Percentiles rank a stretch among this genome's conserved stretches.
Evolutionary conservation across 23 tunicate genomes (phyloP).

Genomic region (Halocynthia roretzi): DNA sequence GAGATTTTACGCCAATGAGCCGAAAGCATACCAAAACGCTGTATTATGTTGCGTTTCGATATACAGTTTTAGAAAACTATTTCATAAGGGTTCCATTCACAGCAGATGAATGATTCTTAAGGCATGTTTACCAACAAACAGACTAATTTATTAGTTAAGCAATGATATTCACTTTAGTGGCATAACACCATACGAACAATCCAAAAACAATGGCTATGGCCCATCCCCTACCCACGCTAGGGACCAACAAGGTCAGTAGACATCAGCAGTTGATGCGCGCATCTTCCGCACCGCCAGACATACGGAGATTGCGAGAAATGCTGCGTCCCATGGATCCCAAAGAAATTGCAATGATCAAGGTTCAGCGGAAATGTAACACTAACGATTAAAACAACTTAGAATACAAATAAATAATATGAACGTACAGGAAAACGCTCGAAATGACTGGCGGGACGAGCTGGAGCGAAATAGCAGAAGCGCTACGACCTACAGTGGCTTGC

Average conservation of each 20-base stretch:
- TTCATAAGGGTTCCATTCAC: no score
- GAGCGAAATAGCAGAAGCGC: conserved; percentile 21
- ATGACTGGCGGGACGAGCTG: conserved; percentile 34
- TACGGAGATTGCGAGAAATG: conserved; percentile 50
- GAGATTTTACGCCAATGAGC: no score
- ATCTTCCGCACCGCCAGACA: conserved; percentile 78
- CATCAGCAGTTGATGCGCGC: conserved; percentile 24
- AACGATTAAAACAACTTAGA: neutral
- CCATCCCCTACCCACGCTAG: conserved; percentile 63
- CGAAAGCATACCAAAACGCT: no score
- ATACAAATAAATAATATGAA: neutral
- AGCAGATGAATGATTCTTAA: no score
- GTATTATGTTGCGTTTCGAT: no score
- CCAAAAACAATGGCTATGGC: conserved; percentile 51
- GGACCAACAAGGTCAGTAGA: conserved; percentile 17
- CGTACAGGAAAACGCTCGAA: conserved; percentile 48
- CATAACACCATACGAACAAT: no score
- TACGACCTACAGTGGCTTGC: conserved; percentile 62
- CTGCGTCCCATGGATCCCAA: conserved; percentile 44
- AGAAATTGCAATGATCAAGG: conserved; percentile 21
- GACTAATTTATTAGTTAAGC: no score
- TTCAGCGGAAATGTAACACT: conserved; percentile 3
- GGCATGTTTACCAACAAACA: no score
- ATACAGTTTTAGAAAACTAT: no score
- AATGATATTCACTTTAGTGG: no score